Evolutionary conservation across 2,888 invertebrate genomes (phyloP), one percentile per base, ranked within the genome.

Genomic region (Endotricha flammealis): DNA sequence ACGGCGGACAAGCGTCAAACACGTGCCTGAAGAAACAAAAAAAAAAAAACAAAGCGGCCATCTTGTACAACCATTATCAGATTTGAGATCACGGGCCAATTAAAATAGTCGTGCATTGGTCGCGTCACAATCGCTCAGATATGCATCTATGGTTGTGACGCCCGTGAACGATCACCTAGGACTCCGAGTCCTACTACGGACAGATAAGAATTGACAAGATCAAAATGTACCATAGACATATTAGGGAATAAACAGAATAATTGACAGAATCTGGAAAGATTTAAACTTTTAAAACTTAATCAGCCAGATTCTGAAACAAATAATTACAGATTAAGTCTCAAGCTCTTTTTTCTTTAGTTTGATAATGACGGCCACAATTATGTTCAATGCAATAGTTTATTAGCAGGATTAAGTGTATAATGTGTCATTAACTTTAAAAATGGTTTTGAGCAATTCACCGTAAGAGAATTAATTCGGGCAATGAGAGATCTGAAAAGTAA

Each of bases 51-150:
- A 67, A 70, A 63, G 65, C 68, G 57, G 78, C 73, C 78, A 78
- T 76, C 75, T 78, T 78, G 73, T 69, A 66, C 65, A 58, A 53
- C 48, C 47, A 52, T 67, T 78, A 82, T 83, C 83, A 54, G 71
- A 68, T 67, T 55, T 57, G 54, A 72, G 79, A 83, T 83, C 81
- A 54, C 70, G 62, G 60, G 60, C 83, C 85, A 86, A 85, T 86
- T 86, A 85, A 86, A 86, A 86, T 85, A 81, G 83, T 82, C 81
- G 80, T 80, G 81, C 82, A 82, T 83, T 73, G 77, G 64, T 55
- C 76, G 75, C 79, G 82, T 81, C 80, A 83, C 79, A 74, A 82
- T 82, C 82, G 68, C 45, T 25, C 32, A 43, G 83, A 85, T 85
- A 78, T 30, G 38, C 56, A 85, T 83, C 82, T 69, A 66, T 57